Percentiles rank a stretch among this genome's conserved stretches.
Conservation (phyloP, 2,797 vertebrate genomes). For the Vultur gryphus region DNA sequence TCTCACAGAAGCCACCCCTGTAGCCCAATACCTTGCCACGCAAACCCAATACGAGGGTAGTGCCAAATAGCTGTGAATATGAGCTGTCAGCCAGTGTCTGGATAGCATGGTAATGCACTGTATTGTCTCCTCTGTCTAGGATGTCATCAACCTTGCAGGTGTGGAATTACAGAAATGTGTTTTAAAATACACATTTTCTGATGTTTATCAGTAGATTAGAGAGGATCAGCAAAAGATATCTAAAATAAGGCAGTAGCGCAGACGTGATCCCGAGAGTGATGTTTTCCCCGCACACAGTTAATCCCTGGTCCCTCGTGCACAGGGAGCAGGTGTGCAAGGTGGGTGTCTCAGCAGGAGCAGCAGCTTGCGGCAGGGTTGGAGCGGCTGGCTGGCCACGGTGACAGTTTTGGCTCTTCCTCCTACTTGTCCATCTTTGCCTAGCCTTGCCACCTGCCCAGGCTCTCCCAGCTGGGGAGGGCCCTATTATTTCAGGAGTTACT, state of each 20-base stretch:
- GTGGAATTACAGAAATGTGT: background rate
- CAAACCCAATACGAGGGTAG: no score
- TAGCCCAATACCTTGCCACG: no score
- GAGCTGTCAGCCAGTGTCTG: background rate
- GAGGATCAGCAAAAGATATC: background rate
- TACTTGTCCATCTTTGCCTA: background rate
- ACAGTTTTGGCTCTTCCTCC: background rate
- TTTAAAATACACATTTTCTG: background rate
- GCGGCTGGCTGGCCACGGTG: rapidly evolving
- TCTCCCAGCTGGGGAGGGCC: background rate
- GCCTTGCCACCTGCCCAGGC: background rate
- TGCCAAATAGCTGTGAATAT: background rate
- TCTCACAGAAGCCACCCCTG: no score
- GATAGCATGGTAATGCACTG: rapidly evolving
- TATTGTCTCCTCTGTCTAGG: background rate
- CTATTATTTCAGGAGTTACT: background rate
- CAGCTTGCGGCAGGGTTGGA: rapidly evolving
- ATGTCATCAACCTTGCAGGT: background rate
- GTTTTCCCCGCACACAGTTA: rapidly evolving
- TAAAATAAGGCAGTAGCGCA: background rate
- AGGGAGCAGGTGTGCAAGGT: rapidly evolving
- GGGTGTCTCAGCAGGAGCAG: background rate
- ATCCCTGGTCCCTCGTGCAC: rapidly evolving
- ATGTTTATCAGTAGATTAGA: background rate
- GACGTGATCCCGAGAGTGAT: rapidly evolving